Base-by-base conservation (phyloP, 2,888 invertebrate genomes). In the Chloroclysta siterata region DNA sequence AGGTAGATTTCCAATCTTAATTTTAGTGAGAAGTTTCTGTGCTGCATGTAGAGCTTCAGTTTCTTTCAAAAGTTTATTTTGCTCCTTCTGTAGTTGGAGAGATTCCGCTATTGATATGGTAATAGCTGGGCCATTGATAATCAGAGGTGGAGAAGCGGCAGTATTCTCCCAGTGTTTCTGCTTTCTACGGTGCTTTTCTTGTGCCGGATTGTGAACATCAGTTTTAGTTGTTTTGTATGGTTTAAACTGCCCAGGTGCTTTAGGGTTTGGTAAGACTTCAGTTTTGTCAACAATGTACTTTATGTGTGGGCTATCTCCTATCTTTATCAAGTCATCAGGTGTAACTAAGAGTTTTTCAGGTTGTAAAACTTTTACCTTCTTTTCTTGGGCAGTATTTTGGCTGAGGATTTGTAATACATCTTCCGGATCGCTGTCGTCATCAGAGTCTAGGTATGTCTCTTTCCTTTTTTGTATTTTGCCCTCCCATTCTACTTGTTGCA, bases 111-210 rank as follows among this genome's bases (percentile, higher is more conserved):
- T 78, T 53, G 84, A 85, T 57, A 95, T 79, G 13, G 88, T 66
- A 82, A 94, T 94, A 2, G 87, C 89, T 41, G 94, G 88, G 56
- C 94, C 94, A 73, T 94, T 93, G 46, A 94, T 75, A 46, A 89
- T 93, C 0, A 91, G 89, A 0, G 95, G 95, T 44, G 95, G 95
- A 7, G 95, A 95, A 6, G 95, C 95, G 13, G 95, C 94, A 0
- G 95, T 95, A 5, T 94, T 88, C 82, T 95, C 95, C 94, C 95
- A 95, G 72, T 94, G 72, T 77, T 93, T 93, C 69, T 90, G 83
- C 71, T 90, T 93, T 62, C 92, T 93, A 54, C 94, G 84, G 0
- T 76, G 63, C 54, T 89, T 88, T 74, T 94, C 94, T 72, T 94
- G 94, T 57, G 82, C 82, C 17, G 94, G 94, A 73, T 93, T 88